Evolutionary conservation across 1,140 invertebrate genomes (phyloP).

Genomic region (Coelopa frigida): DNA sequence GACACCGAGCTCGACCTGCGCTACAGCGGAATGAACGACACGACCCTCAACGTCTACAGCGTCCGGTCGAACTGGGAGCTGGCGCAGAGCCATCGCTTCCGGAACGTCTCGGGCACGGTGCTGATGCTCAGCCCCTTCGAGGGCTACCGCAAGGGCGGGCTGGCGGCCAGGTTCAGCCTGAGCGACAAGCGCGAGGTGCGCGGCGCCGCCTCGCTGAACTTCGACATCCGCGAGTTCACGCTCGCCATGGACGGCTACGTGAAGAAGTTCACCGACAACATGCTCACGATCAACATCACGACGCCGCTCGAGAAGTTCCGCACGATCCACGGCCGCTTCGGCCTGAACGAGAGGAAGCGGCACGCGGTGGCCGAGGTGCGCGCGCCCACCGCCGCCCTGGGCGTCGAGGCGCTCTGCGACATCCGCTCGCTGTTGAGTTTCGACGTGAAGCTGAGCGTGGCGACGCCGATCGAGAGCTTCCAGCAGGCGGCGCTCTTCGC

Average conservation of each 20-base stretch:
- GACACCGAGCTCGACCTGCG: conserved; percentile 49
- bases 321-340: conserved; percentile 58
- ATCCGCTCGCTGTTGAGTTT: conserved; percentile 55
- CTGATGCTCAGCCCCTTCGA: conserved; percentile 51
- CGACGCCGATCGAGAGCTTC: conserved; percentile 62
- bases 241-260: conserved; percentile 57
- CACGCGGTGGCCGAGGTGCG: conserved; percentile 64
- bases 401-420: conserved; percentile 58
- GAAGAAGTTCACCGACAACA: conserved; percentile 56
- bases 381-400: conserved; percentile 57
- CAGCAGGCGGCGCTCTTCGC: conserved; percentile 50
- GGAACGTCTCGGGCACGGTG: conserved; percentile 53
- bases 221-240: conserved; percentile 60
- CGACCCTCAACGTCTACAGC: conserved; percentile 46
- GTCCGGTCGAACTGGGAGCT: conserved; percentile 53
- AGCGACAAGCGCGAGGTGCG: conserved; percentile 53
- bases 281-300: conserved; percentile 62
- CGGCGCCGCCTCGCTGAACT: conserved; percentile 57
- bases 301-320: conserved; percentile 61
- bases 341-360: conserved; percentile 58
- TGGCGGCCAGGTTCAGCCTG: conserved; percentile 57
- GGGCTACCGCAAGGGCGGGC: conserved; percentile 57
- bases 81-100: conserved; percentile 35
- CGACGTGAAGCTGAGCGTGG: conserved; percentile 61
- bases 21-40: conserved; percentile 29